Percentiles rank a stretch among this genome's conserved stretches.
phyloP scores from a whole-genome alignment of 2,888 invertebrate species.

The Antheraea yamamai region DNA sequence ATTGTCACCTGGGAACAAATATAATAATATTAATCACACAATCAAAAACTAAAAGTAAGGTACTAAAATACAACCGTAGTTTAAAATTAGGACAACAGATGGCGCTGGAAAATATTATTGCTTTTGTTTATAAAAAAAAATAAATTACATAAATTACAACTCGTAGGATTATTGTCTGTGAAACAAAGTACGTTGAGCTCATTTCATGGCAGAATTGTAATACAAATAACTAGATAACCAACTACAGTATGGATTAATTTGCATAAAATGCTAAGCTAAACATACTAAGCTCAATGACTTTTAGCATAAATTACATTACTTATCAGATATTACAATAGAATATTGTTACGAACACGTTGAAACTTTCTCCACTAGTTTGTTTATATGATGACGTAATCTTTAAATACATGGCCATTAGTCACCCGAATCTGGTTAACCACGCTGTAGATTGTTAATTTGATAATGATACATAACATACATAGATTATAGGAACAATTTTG shows the following conservation, averaged over 20 bases:
- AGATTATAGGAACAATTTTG: too few relatives aligned
- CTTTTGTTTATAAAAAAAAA: not conserved
- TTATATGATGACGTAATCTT: slow-evolving; percentile 42
- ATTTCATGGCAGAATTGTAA: not conserved
- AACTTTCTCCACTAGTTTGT: slow-evolving; percentile 48
- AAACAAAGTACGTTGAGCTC: not conserved
- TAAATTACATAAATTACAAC: not conserved
- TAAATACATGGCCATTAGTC: slow-evolving; percentile 30
- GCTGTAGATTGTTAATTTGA: not conserved
- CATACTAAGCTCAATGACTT: slow-evolving; percentile 24
- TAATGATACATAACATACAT: not conserved
- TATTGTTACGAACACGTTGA: slow-evolving; percentile 33
- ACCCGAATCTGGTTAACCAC: slow-evolving; percentile 7
- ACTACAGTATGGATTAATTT: not conserved
- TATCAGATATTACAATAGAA: slow-evolving; percentile 27
- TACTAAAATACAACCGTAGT: not conserved
- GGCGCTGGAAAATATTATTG: slow-evolving; percentile 34
- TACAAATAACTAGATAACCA: not conserved
- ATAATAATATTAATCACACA: slow-evolving; percentile 15
- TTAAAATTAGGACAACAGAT: slow-evolving; percentile 41
- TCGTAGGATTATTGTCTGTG: not conserved
- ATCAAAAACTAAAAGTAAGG: not conserved
- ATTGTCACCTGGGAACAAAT: slow-evolving; percentile 64
- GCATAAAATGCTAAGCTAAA: slow-evolving; percentile 7
- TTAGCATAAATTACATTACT: slow-evolving; percentile 36